Evolutionary conservation across 2,797 vertebrate species (phyloP), one percentile per base, ranked within the genome.

Genomic region (Dendrocincla fuliginosa): DNA sequence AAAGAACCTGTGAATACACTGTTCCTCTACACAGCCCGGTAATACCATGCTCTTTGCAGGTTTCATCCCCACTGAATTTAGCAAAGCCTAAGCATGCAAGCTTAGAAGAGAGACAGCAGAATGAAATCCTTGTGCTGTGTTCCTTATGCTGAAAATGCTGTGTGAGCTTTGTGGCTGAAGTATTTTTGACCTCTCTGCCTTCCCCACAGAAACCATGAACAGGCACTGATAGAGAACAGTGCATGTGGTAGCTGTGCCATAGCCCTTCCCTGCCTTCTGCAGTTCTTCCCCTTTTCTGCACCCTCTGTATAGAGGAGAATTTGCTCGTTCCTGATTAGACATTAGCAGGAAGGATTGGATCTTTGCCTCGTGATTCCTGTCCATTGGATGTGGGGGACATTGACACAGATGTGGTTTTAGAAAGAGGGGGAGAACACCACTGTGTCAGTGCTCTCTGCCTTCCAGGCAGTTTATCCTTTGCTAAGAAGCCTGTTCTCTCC

Each of bases 401-500:
- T 61, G 78, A 57, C 32, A 25, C 17, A 85, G 65, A 39, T 75
- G 39, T 49, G 22, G 74, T 82, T 95, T 83, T 42, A 27, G 41
- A 67, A 67, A 46, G 44, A 49, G 16, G 20, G 16, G 12, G 30
- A 89, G 42, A 73, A 50, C 39, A 56, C 12, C 3, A 30, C 73
- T 41, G 4, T 69, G 77, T 35, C 56, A 75, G 52, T 14, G n/a
- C 28, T 73, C 20, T 91, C 74, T 74, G 69, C 46, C 57, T 87
- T 74, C 35, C 11, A 74, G 56, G 46, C 56, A 89, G 33, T 52
- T 78, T 76, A 56, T 73, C 32, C 63, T n/a, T 86, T 93, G 73
- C 64, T 91, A 78, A 88, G 95, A 87, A 93, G 55, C n/a, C 41
- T 28, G 8, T 64, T 87, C 89, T 79, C 69, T 93, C 59, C 75